Evolutionary conservation across 2,888 invertebrate species (phyloP), one percentile per base, ranked within the genome.

Genomic region (Dolichopus griseipennis): DNA sequence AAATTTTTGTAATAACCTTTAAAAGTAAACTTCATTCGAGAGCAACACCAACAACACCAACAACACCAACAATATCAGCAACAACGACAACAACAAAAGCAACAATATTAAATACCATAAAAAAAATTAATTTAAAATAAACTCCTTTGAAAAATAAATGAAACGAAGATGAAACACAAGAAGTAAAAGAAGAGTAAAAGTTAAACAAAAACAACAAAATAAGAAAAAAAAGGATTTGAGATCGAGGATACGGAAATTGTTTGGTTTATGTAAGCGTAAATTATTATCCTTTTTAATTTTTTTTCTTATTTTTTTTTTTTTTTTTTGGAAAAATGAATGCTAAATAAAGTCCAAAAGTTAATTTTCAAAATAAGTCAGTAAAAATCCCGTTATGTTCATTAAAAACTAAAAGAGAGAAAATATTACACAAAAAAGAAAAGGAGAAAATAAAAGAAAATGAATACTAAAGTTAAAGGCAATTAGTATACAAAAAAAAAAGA

Each of bases 81-180:
- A n/a, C n/a, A n/a, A n/a, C n/a, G n/a, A n/a, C n/a, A n/a, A n/a
- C n/a, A n/a, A n/a, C n/a, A n/a, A n/a, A n/a, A n/a, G n/a, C 27
- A 27, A 27, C 27, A 27, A 27, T 5, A 27, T 27, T 27, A 4
- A 27, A 27, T 4, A 27, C 27, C 27, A 27, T 27, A 37, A 37
- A 37, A 37, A 37, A 37, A 37, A 37, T 37, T 37, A 37, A 37
- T 37, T 9, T 37, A 37, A 37, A 37, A 37, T 37, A 37, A 12
- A 37, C 37, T 2, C 37, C 37, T 10, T 37, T 37, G 86, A 62
- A 79, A 78, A 73, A 43, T 65, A 76, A 75, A 75, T 71, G 69
- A 68, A 70, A 64, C 70, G 69, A 64, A 52, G 8, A 37, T n/a
- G 8, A 37, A 67, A 65, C 68, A 63, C 62, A 61, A 64, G 67